Evolutionary conservation across 2,797 vertebrate genomes (phyloP).

Genomic region (Garrulus glandarius): DNA sequence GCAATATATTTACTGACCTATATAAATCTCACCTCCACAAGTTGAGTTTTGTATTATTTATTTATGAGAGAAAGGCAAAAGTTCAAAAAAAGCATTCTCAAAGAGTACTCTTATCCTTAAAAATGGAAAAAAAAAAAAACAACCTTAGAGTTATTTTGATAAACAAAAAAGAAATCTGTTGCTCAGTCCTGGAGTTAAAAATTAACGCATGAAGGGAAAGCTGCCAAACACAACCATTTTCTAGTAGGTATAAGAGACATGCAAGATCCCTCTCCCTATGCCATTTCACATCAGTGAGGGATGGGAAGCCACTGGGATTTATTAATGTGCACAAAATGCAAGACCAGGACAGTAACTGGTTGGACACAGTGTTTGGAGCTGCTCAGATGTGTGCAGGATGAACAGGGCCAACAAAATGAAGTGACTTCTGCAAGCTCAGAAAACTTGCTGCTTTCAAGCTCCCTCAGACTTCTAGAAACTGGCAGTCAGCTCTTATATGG

Average conservation of each 20-base stretch:
- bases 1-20: not conserved
- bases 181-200: not conserved
- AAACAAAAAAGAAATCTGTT: not conserved
- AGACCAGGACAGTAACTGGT: not conserved
- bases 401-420: not conserved
- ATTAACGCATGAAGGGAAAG: not conserved
- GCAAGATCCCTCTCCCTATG: not conserved
- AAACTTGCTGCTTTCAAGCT: not conserved
- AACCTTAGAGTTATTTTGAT: not conserved
- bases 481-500: not conserved
- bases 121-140: not conserved
- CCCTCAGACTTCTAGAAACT: not conserved
- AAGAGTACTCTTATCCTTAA: not conserved
- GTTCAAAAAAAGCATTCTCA: not conserved
- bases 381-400: not conserved
- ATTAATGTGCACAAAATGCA: not conserved
- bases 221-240: not conserved
- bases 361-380: not conserved
- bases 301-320: not conserved
- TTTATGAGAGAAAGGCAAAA: not conserved
- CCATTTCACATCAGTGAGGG: not conserved
- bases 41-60: not conserved
- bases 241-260: not conserved
- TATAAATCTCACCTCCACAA: not conserved
- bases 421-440: not conserved